These are phyloP conservation scores for Cryptoprocta ferox DNA, from an alignment of 2,797 vertebrate species.

Conservation along the genomic window DNA sequence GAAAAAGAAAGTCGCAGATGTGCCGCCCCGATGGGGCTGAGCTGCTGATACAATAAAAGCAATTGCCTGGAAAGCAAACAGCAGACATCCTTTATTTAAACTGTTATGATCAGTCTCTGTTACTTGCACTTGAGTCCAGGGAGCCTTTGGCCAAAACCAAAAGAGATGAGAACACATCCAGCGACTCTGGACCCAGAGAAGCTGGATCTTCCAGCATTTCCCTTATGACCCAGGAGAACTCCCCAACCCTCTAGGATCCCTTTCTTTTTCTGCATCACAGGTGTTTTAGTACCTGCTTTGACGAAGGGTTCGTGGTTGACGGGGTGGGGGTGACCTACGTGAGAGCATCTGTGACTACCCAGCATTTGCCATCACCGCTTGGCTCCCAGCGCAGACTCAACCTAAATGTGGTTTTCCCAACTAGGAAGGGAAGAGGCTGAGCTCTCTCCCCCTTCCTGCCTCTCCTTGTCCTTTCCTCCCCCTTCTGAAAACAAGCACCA, in stretches of 20 bases:
- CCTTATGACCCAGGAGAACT: background rate
- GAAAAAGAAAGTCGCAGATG: background rate
- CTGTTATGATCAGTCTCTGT: rapidly evolving
- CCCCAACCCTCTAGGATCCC: background rate
- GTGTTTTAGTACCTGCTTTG: rapidly evolving
- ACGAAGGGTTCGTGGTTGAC: rapidly evolving
- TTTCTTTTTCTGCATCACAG: background rate
- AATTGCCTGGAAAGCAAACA: background rate
- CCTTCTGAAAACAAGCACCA: background rate
- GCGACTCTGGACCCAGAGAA: background rate
- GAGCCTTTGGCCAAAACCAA: background rate
- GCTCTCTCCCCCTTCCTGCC: too few species aligned
- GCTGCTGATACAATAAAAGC: rapidly evolving
- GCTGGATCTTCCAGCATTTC: background rate
- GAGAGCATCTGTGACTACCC: rapidly evolving
- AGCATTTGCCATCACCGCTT: rapidly evolving
- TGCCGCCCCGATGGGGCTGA: rapidly evolving
- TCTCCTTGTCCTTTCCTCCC: rapidly evolving
- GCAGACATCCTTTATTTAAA: rapidly evolving
- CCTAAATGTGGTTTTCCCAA: background rate
- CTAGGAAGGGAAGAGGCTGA: background rate
- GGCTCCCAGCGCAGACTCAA: background rate
- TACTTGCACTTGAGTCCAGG: rapidly evolving
- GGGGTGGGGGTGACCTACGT: rapidly evolving
- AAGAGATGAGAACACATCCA: background rate